These are phyloP conservation scores for Trachelus tabidus DNA, from an alignment of 2,888 invertebrate species.

Conservation along the genomic window DNA sequence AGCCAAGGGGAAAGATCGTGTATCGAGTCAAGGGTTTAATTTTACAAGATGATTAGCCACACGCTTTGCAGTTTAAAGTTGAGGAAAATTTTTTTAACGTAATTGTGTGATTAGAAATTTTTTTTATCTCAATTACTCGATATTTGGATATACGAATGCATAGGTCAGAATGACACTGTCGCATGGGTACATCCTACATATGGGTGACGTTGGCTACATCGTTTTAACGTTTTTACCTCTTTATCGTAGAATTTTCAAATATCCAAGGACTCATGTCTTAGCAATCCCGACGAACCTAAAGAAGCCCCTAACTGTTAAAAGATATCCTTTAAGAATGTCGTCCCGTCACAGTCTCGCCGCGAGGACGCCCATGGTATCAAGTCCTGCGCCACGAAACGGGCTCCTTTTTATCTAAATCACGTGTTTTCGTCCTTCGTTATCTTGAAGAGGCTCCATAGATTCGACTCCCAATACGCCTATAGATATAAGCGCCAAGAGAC, in stretches of 20 bases:
- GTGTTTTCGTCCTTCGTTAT: constrained; percentile 57
- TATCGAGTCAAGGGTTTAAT: not conserved
- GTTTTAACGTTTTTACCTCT: not conserved
- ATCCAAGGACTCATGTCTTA: constrained; percentile 24
- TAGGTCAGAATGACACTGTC: not conserved
- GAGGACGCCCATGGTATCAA: constrained; percentile 41
- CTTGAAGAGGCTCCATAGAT: constrained; percentile 53
- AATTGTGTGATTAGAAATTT: not conserved
- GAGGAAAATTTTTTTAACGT: not conserved
- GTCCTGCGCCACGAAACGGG: constrained; percentile 23
- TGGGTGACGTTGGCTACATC: not conserved
- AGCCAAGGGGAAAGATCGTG: not conserved
- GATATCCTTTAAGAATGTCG: constrained; percentile 40
- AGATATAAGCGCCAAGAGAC: constrained; percentile 29
- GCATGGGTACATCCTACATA: not conserved
- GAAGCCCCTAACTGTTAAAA: constrained; percentile 19
- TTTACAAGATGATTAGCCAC: not conserved
- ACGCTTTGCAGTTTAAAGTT: not conserved
- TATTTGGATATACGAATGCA: not conserved
- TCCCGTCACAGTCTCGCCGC: constrained; percentile 41
- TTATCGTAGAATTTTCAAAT: constrained; percentile 19
- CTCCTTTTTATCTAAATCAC: constrained; percentile 58
- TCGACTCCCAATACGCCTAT: constrained; percentile 42
- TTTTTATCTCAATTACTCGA: not conserved
- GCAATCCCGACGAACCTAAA: constrained; percentile 21